Evolutionary conservation across 2,113 vertebrate genomes (phyloP), one percentile per base, ranked within the genome.

Genomic region (Calyptommatus sinebrachiatus): DNA sequence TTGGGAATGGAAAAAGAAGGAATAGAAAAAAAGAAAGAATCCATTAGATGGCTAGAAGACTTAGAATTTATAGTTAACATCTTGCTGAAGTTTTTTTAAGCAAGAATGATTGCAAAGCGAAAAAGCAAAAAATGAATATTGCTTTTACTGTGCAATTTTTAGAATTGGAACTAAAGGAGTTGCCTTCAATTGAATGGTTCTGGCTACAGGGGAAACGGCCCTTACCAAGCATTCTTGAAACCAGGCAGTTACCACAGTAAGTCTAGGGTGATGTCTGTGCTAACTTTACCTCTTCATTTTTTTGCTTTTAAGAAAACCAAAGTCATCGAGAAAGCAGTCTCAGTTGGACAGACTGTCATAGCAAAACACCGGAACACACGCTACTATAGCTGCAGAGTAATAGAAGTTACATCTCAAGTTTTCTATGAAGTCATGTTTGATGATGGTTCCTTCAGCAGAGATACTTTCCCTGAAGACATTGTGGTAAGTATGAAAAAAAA

Each of bases 401-500:
- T 94, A 0, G 94, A 95, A 80, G 92, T 97, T 86, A 97, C 91
- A 3, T 96, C 97, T n/a, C 98, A 98, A 82, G 94, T 93, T 80
- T 99, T 99, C 93, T 99, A 98, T 78, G 97, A 99, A 94, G 94
- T 99, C 82, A 91, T 97, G 95, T 99, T 99, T 86, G 98, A 99
- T 73, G 98, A 99, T 68, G 97, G 97, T 78, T 99, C 98, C 68
- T 97, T 97, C 92, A 99, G 97, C 92, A 95, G 96, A 80, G 98
- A 99, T 86, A 98, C 97, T 12, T 99, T 97, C 91, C 98, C 98
- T 4, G 98, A 99, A 93, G 98, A 99, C 88, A 98, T 99, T 50
- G 96, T 99, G 89, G 98, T 99, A 91, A 97, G 97, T 92, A 77
- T 28, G 84, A 87, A 57, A 28, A 77, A 8, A 65, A 71, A 41